Percentiles rank a stretch among this genome's conserved stretches.
Evolutionary conservation across 1,140 invertebrate species (phyloP).

Genomic region (Acromyrmex echinatior): DNA sequence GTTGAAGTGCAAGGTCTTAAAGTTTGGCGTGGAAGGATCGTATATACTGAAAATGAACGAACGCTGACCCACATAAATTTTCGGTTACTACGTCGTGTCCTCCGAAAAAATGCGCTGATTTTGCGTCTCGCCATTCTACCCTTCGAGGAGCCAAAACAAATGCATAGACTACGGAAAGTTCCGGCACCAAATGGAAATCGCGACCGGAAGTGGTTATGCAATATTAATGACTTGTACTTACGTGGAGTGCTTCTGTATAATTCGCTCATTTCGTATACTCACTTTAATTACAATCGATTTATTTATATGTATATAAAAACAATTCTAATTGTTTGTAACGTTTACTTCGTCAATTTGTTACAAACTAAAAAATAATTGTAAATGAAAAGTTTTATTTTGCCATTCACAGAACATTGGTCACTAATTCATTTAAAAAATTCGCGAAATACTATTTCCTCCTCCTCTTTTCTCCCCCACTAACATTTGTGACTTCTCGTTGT

Average conservation of each 20-base stretch:
- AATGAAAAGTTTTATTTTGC: slow-evolving; percentile 9
- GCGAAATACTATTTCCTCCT: not conserved
- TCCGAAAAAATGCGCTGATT: slow-evolving; percentile 67
- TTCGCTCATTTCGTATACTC: not conserved
- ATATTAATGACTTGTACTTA: slow-evolving; percentile 30
- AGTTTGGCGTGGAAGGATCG: slow-evolving; percentile 31
- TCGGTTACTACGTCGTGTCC: slow-evolving; percentile 38
- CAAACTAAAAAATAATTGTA: slow-evolving; percentile 1
- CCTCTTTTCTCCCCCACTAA: not conserved
- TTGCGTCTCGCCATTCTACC: slow-evolving; percentile 57
- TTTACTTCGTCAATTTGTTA: slow-evolving; percentile 21
- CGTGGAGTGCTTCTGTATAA: not conserved
- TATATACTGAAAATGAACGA: slow-evolving; percentile 53
- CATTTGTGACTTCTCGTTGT: slow-evolving; percentile 18
- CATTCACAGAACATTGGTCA: not conserved
- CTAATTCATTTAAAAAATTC: slow-evolving; percentile 40
- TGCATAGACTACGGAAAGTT: slow-evolving; percentile 17
- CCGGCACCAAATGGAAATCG: slow-evolving; percentile 19
- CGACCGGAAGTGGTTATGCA: slow-evolving; percentile 16
- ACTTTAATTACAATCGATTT: slow-evolving; percentile 6
- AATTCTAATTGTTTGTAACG: not conserved
- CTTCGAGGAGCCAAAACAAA: slow-evolving; percentile 44
- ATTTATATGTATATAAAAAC: not conserved
- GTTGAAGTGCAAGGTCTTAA: slow-evolving; percentile 18
- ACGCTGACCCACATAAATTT: slow-evolving; percentile 67